phyloP scores from a whole-genome alignment of 1,140 invertebrate genomes.

The Drosophila micromelanica region DNA sequence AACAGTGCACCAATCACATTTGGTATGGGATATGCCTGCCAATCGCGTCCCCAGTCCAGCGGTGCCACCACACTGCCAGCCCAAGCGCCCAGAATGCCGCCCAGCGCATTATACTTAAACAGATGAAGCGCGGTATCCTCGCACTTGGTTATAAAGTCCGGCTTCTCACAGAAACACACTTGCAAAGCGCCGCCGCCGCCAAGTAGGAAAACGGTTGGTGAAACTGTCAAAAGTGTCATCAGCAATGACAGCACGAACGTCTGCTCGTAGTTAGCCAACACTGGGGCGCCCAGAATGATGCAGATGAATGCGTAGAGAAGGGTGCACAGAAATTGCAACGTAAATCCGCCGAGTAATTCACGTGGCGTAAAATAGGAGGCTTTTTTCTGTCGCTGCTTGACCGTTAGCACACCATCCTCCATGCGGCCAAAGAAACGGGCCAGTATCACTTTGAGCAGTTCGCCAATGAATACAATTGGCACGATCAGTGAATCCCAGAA shows the following conservation, averaged over 20 bases:
- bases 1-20: slow-evolving; percentile 87
- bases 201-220: slow-evolving; percentile 77
- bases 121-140: slow-evolving; percentile 76
- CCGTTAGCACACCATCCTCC: slow-evolving; percentile 65
- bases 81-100: slow-evolving; percentile 90
- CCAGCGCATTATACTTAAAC: slow-evolving; percentile 85
- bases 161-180: slow-evolving; percentile 81
- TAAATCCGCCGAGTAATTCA: slow-evolving; percentile 68
- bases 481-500: slow-evolving; percentile 82
- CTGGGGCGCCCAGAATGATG: slow-evolving; percentile 82
- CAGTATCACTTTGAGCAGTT: slow-evolving; percentile 73
- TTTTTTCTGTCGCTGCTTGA: slow-evolving; percentile 75
- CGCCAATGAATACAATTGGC: slow-evolving; percentile 80
- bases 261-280: slow-evolving; percentile 79
- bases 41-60: slow-evolving; percentile 93
- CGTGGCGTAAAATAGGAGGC: slow-evolving; percentile 67
- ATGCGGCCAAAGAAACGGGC: slow-evolving; percentile 70
- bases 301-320: slow-evolving; percentile 78
- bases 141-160: slow-evolving; percentile 77
- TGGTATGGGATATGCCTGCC: slow-evolving; percentile 91
- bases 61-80: slow-evolving; percentile 91
- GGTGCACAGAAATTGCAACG: slow-evolving; percentile 76
- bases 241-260: slow-evolving; percentile 79
- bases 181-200: slow-evolving; percentile 77
- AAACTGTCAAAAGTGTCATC: slow-evolving; percentile 76